Base-by-base conservation (phyloP, 2,113 vertebrate species). In the Geococcyx californianus region DNA sequence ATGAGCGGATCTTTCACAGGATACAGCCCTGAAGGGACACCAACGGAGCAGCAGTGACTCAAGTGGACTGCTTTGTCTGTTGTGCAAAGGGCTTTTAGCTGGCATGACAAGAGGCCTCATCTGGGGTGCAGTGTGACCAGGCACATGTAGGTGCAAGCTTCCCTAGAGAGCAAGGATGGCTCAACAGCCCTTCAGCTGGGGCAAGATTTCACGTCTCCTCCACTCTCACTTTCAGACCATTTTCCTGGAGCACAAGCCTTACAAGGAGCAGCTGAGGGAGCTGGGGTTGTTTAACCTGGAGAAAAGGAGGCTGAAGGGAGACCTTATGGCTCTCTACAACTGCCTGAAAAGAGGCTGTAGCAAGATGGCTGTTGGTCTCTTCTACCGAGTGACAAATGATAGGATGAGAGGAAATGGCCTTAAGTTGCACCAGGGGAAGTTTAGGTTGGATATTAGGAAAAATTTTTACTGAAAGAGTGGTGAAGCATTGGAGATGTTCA, bases 31-130 rank as follows among this genome's bases (percentile, higher is more conserved):
- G n/a, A 47, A 47, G 25, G 34, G 31, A 26, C 19, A 58, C 25
- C 45, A 38, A 0, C 0, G 13, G 10, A 55, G 17, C 13, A 70
- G 2, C 4, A 56, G 16, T 26, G 64, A 58, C 45, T 38, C 8
- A 76, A 90, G 13, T 12, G 13, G 15, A 54, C 9, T 33, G 23
- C 5, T 19, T 91, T 47, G 25, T 44, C 23, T 83, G 5, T 34
- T 70, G 18, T 63, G 31, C 56, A 56, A 75, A 77, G 15, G 13
- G 10, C 31, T 72, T 89, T 91, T 31, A 29, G 49, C 12, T 51
- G n/a, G 9, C 52, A 45, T 72, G 93, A 59, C 31, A 74, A 49
- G 76, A 64, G 23, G 20, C 7, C 9, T 83, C 34, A 21, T 3
- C 24, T 69, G 16, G 25, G 20, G 4, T 45, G 28, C 33, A 34